Conservation (phyloP, 2,888 invertebrate species). For the Andricus curvator region DNA sequence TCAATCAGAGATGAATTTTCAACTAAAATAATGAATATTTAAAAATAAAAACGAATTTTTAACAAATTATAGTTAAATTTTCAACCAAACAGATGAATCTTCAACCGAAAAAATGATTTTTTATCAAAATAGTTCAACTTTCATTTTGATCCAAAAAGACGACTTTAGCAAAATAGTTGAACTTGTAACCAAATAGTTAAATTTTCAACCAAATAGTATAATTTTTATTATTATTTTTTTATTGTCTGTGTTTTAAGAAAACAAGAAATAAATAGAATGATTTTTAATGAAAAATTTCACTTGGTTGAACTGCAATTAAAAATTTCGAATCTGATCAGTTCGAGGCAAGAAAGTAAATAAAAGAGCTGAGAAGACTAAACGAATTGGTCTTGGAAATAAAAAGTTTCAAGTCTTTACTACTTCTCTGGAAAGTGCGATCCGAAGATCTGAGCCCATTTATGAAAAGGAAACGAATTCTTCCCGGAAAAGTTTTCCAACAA, state of each 20-base stretch:
- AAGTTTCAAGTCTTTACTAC: background rate
- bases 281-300: constrained; percentile 2
- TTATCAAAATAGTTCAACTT: too few species aligned
- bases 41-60: too few species aligned
- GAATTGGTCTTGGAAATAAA: constrained; percentile 2
- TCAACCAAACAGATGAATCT: too few species aligned
- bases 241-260: background rate
- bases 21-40: too few species aligned
- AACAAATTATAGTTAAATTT: too few species aligned
- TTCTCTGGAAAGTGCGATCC: constrained; percentile 10
- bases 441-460: background rate
- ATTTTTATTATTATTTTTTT: background rate
- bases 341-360: background rate
- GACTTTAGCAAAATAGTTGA: too few species aligned
- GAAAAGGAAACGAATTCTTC: background rate
- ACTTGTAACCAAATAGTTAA: too few species aligned
- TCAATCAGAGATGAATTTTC: too few species aligned
- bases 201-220: too few species aligned
- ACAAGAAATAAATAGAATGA: background rate
- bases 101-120: too few species aligned
- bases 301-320: background rate
- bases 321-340: background rate
- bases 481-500: background rate
- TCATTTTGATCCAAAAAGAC: too few species aligned
- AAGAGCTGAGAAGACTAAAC: background rate